Evolutionary conservation across 2,888 invertebrate species (phyloP).

Genomic region (Meteorus colon): DNA sequence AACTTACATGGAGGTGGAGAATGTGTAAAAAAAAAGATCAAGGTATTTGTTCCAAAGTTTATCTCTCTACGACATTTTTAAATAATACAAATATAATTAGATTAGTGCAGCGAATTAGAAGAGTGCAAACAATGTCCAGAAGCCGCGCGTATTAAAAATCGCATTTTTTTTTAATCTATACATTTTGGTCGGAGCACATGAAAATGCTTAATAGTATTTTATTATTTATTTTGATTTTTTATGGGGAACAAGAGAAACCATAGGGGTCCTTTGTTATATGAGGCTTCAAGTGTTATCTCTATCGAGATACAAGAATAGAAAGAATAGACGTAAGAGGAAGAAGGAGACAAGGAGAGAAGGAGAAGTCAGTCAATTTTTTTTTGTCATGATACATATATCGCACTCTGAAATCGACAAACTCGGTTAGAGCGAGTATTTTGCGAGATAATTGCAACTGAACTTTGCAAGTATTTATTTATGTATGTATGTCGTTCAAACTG

Average conservation of each 20-base stretch:
- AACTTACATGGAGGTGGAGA: background rate
- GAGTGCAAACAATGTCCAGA: background rate
- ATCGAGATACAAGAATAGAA: background rate
- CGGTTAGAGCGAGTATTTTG: slow-evolving; percentile 6
- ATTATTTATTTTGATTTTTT: slow-evolving; percentile 2
- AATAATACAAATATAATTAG: slow-evolving; percentile 2
- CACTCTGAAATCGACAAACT: slow-evolving; percentile 22
- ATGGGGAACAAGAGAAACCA: background rate
- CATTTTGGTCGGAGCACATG: background rate
- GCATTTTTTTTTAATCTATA: background rate
- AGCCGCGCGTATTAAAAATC: background rate
- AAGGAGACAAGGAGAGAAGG: background rate
- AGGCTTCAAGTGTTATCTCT: slow-evolving; percentile 24
- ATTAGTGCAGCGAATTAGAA: background rate
- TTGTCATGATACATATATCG: background rate
- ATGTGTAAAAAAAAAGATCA: background rate
- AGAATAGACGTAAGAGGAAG: background rate
- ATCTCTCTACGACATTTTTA: slow-evolving; percentile 10
- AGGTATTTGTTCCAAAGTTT: slow-evolving; percentile 13
- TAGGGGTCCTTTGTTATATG: background rate
- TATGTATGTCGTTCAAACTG: slow-evolving; percentile 9
- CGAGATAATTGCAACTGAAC: background rate
- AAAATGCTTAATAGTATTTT: slow-evolving; percentile 1
- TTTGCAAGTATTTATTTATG: background rate
- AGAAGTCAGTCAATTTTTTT: background rate